These are phyloP conservation scores for Galerucella calmariensis DNA, from an alignment of 2,888 invertebrate species.

Conservation along the genomic window DNA sequence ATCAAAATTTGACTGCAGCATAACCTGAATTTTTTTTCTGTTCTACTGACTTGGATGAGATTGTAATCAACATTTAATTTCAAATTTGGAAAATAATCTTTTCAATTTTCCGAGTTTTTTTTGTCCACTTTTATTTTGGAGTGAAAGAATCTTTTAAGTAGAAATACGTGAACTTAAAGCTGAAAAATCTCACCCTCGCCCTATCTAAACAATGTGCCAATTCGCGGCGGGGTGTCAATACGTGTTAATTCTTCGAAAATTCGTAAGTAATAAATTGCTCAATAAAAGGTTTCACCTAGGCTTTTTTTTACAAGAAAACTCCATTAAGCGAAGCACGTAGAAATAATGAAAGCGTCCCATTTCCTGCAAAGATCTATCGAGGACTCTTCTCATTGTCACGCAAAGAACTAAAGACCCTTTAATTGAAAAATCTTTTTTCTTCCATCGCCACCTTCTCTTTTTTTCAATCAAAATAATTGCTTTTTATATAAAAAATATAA, in stretches of 20 bases:
- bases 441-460: conserved; percentile 58
- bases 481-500: conserved; percentile 56
- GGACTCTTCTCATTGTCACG: conserved; percentile 61
- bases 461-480: conserved; percentile 58
- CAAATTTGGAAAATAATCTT: neutral
- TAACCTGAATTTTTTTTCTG: too few relatives aligned
- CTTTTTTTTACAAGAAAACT: conserved; percentile 65
- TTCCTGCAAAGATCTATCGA: conserved; percentile 56
- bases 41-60: neutral
- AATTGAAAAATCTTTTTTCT: conserved; percentile 64
- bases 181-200: conserved; percentile 10
- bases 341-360: conserved; percentile 64
- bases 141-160: conserved; percentile 2
- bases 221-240: conserved; percentile 46
- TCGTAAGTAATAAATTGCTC: conserved; percentile 60
- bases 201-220: conserved; percentile 16
- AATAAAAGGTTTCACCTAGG: conserved; percentile 64
- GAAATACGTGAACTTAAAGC: conserved; percentile 10
- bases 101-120: neutral
- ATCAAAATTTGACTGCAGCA: too few relatives aligned
- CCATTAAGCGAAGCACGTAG: conserved; percentile 66
- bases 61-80: neutral
- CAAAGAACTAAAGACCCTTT: conserved; percentile 64
- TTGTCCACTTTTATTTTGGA: neutral
- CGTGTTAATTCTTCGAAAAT: conserved; percentile 53